phyloP scores from a whole-genome alignment of 2,888 invertebrate species.

The Sarcophaga rosellei region DNA sequence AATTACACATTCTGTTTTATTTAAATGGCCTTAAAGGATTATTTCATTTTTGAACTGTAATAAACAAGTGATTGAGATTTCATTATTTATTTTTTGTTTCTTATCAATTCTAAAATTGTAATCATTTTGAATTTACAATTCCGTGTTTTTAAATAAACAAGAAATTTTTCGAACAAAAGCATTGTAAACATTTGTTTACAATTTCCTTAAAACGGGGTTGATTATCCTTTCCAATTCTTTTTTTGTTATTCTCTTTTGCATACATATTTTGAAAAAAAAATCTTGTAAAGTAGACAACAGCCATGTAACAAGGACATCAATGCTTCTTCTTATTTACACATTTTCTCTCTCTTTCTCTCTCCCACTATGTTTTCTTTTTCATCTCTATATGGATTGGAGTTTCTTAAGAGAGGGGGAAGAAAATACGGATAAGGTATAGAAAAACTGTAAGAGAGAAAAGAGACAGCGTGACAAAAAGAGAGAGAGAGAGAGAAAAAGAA shows the following conservation, averaged over 20 bases:
- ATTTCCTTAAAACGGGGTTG: conserved; percentile 9
- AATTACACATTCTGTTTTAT: too few relatives aligned
- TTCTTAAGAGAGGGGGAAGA: background rate
- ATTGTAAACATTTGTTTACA: background rate
- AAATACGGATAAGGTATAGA: background rate
- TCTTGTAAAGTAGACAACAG: background rate
- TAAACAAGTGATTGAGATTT: too few relatives aligned
- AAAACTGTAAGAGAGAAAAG: background rate
- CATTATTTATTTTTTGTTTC: too few relatives aligned
- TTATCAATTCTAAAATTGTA: too few relatives aligned
- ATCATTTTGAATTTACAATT: too few relatives aligned
- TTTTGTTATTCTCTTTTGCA: background rate
- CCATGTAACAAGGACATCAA: conserved; percentile 45
- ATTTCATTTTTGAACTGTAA: too few relatives aligned
- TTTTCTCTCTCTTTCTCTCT: background rate
- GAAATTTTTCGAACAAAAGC: too few relatives aligned
- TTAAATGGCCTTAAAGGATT: too few relatives aligned
- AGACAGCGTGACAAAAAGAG: background rate
- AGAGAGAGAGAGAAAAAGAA: background rate
- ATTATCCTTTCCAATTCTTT: conserved; percentile 27
- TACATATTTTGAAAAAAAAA: conserved; percentile 6
- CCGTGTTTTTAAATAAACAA: too few relatives aligned
- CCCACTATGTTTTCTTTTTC: background rate
- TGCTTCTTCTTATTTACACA: conserved; percentile 31
- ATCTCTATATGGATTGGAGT: background rate